These are phyloP conservation scores for Pteronotus mesoamericanus DNA, from an alignment of 2,797 vertebrate genomes.

Conservation along the genomic window DNA sequence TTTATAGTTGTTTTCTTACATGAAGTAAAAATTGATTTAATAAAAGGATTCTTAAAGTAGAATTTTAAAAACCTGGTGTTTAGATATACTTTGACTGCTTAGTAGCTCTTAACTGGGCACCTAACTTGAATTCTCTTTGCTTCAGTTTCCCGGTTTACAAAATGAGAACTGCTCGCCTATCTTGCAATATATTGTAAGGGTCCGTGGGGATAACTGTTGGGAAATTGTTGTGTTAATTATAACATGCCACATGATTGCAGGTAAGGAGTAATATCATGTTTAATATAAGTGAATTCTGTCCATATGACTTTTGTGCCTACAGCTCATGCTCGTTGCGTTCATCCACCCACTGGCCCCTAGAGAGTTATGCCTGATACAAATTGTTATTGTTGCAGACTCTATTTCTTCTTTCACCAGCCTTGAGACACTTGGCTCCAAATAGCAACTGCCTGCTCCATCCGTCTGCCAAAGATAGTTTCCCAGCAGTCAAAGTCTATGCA, in stretches of 20 bases:
- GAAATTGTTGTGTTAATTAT: background rate
- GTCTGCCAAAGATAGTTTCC: background rate
- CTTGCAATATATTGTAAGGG: background rate
- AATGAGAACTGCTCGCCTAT: background rate
- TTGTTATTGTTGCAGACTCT: background rate
- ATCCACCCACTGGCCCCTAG: background rate
- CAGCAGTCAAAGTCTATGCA: background rate
- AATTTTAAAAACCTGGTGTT: background rate
- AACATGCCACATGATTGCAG: background rate
- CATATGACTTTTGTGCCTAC: background rate
- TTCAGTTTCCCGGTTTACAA: background rate
- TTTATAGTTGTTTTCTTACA: background rate
- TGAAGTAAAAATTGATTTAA: background rate
- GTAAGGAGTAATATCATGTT: background rate
- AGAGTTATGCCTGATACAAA: background rate
- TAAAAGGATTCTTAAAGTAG: background rate
- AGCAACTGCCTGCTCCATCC: background rate
- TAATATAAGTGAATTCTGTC: background rate
- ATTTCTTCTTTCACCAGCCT: slow-evolving; percentile 8
- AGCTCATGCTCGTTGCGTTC: background rate
- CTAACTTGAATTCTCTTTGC: background rate
- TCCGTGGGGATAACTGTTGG: background rate
- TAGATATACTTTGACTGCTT: background rate
- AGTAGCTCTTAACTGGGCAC: background rate
- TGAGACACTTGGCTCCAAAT: background rate